Evolutionary conservation across 2,888 invertebrate species (phyloP).

Genomic region (Quadroppia sp.): DNA sequence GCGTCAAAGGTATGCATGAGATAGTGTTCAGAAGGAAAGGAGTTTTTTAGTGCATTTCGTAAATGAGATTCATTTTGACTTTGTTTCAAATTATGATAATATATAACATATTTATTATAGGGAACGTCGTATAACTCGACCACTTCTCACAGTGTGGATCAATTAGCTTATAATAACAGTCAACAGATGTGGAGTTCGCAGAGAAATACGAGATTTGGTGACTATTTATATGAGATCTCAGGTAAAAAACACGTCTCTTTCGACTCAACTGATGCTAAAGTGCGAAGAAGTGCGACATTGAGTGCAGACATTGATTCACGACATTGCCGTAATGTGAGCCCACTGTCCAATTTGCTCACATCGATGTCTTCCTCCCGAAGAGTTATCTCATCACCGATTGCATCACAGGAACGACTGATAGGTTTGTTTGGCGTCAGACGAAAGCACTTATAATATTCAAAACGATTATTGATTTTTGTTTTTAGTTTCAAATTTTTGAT

Average conservation of each 20-base stretch:
- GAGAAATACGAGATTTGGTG: background rate
- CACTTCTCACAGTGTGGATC: conserved; percentile 19
- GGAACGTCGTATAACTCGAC: conserved; percentile 21
- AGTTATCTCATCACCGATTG: conserved; percentile 35
- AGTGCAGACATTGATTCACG: background rate
- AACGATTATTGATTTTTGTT: conserved; percentile 4
- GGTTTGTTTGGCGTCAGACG: background rate
- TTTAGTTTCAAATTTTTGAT: background rate
- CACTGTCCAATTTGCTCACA: conserved; percentile 32
- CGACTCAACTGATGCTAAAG: conserved; percentile 11
- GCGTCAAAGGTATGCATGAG: conserved; percentile 11
- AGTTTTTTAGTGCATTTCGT: no score
- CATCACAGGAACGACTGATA: conserved; percentile 37
- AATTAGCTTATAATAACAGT: background rate
- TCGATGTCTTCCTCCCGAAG: conserved; percentile 27
- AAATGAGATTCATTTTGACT: no score
- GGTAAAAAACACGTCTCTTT: conserved; percentile 34
- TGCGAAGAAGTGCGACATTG: conserved; percentile 13
- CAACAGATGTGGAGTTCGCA: background rate
- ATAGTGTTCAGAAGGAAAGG: background rate
- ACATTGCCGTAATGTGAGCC: conserved; percentile 17
- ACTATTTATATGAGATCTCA: background rate
- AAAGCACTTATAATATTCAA: background rate
- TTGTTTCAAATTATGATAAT: background rate
- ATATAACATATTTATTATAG: background rate